These are phyloP conservation scores for Corythaeola cristata DNA, from an alignment of 2,113 vertebrate genomes.

Conservation along the genomic window DNA sequence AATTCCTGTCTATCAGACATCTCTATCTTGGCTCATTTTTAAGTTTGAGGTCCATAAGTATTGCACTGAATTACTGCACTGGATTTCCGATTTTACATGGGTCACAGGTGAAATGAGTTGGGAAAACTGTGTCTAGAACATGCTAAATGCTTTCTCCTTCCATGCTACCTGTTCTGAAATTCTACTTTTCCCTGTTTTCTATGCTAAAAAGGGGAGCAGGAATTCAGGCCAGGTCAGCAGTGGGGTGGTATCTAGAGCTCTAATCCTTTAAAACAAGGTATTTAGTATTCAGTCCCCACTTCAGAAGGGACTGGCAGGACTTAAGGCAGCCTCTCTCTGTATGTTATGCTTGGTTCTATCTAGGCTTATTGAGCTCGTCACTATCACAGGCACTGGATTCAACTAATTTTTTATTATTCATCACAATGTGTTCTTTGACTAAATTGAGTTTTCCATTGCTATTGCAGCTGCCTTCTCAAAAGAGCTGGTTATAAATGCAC, in stretches of 20 bases:
- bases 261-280: neutral
- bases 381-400: neutral
- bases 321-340: neutral
- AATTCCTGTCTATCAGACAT: constrained; percentile 11
- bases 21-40: constrained; percentile 5
- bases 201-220: neutral
- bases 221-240: neutral
- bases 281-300: neutral
- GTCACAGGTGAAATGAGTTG: neutral
- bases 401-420: constrained; percentile 37
- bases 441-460: constrained; percentile 23
- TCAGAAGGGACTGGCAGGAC: neutral
- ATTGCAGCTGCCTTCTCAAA: constrained; percentile 47
- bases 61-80: neutral
- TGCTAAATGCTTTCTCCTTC: neutral
- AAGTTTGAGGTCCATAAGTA: neutral
- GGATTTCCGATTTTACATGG: neutral
- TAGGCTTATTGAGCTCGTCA: neutral
- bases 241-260: neutral
- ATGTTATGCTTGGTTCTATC: neutral
- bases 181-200: neutral
- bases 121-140: neutral
- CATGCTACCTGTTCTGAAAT: neutral
- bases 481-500: constrained; percentile 1
- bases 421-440: neutral